Evolutionary conservation across 2,113 vertebrate species (phyloP).

Genomic region (Epinephelus fuscoguttatus): DNA sequence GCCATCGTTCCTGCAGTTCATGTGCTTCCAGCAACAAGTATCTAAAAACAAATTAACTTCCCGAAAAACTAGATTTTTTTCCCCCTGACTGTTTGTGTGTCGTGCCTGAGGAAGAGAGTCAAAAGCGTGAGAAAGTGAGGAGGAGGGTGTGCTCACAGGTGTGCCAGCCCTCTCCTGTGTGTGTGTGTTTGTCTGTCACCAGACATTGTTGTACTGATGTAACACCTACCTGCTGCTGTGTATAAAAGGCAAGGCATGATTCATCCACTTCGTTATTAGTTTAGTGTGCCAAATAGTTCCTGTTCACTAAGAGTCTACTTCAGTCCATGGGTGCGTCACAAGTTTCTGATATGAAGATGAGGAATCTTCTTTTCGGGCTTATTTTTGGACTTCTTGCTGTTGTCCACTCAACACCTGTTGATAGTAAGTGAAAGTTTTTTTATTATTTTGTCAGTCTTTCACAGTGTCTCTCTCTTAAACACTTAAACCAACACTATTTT

Average conservation of each 20-base stretch:
- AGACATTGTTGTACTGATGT: constrained; percentile 39
- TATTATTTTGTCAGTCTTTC: neutral
- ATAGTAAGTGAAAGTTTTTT: constrained; percentile 61
- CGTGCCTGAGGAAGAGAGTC: neutral
- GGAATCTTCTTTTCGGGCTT: constrained; percentile 36
- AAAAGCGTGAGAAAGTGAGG: constrained; percentile 28
- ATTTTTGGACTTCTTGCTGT: constrained; percentile 64
- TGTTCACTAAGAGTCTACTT: neutral
- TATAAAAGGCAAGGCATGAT: constrained; percentile 64
- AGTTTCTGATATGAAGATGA: constrained; percentile 38
- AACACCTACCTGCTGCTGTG: constrained; percentile 49
- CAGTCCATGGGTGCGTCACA: neutral
- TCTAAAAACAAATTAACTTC: neutral
- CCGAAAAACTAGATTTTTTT: neutral
- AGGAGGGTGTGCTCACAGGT: constrained; percentile 60
- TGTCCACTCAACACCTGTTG: constrained; percentile 48
- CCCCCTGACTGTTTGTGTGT: neutral
- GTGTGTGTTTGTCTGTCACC: constrained; percentile 19
- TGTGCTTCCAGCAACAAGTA: neutral
- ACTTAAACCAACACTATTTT: neutral
- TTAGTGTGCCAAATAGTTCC: neutral
- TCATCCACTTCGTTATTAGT: constrained; percentile 34
- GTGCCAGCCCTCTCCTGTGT: constrained; percentile 41
- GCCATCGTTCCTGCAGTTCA: neutral
- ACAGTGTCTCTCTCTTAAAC: neutral